Base-by-base conservation (phyloP, 2,797 vertebrate genomes). In the Otus scops region DNA sequence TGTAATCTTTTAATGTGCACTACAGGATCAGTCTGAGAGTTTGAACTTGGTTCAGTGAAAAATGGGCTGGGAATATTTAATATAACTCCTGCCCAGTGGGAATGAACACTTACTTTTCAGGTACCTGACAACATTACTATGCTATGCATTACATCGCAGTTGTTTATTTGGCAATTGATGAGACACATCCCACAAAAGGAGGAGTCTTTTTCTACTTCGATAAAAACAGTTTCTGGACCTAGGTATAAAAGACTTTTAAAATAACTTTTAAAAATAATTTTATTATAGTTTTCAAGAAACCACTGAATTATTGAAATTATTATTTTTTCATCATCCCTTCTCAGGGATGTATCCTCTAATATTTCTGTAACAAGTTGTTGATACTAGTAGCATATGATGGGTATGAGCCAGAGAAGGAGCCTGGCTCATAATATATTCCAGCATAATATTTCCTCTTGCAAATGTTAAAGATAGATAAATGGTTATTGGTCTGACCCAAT, bases 121-220 rank as follows among this genome's bases (percentile, higher is more conserved):
- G 28, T 69, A 50, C 26, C 27, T 80, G 50, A 56, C 32, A 60
- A 34, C 1, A 1, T 85, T 54, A 22, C 14, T 41, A 9, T 63
- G 11, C 1, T 20, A 39, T 51, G 19, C 3, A 19, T 53, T 43
- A 6, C 30, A 45, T 45, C 15, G 21, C 0, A 0, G 5, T 30
- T 54, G 6, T 65, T 76, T 69, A 59, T 19, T 16, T 67, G n/a
- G 1, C 6, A 19, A 85, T 85, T 80, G 30, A 51, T 20, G 47
- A 54, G 43, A 38, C 11, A 54, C 6, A 45, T 39, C 2, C 15
- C 15, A 56, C 15, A 67, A 76, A 43, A 53, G 15, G 26, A 64
- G 27, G 5, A 48, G 2, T 50, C 16, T 61, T 56, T 2, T 61
- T 85, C 43, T 38, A 12, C 8, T 43, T 63, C 43, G 5, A 39